A percentile compares a stretch with the other conserved stretches of the same genome.
phyloP scores from a whole-genome alignment of 2,113 vertebrate species.

The Solea solea region DNA sequence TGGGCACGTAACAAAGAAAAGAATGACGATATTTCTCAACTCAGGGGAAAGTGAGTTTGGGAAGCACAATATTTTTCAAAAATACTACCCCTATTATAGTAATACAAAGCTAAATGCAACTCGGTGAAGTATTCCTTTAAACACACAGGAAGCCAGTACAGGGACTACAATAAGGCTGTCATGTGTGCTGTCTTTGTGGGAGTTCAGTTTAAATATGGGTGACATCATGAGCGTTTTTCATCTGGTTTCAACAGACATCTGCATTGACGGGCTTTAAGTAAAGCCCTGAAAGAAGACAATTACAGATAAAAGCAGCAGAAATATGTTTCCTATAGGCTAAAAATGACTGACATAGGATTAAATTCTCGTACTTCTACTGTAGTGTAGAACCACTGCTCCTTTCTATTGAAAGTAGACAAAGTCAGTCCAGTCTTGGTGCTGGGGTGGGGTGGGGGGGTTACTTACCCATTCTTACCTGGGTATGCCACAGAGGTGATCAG shows the following conservation, averaged over 20 bases:
- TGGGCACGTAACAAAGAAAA: no score
- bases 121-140: no score
- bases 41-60: no score
- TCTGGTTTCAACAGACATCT: not conserved
- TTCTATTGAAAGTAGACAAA: not conserved
- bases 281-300: not conserved
- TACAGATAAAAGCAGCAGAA: not conserved
- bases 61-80: no score
- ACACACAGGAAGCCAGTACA: no score
- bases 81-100: no score
- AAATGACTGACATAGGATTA: conserved; percentile 2
- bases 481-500: not conserved
- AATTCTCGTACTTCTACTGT: not conserved
- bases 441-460: not conserved
- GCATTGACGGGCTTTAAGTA: not conserved
- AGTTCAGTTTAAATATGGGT: no score
- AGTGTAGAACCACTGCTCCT: not conserved
- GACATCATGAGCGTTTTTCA: no score
- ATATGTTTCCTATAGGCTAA: not conserved
- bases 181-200: no score
- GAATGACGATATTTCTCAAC: no score
- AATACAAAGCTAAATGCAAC: no score
- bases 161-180: no score
- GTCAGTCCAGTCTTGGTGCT: not conserved
- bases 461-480: not conserved